These are phyloP conservation scores for Ctenoplectra terminalis DNA, from an alignment of 1,140 invertebrate genomes.

Conservation along the genomic window DNA sequence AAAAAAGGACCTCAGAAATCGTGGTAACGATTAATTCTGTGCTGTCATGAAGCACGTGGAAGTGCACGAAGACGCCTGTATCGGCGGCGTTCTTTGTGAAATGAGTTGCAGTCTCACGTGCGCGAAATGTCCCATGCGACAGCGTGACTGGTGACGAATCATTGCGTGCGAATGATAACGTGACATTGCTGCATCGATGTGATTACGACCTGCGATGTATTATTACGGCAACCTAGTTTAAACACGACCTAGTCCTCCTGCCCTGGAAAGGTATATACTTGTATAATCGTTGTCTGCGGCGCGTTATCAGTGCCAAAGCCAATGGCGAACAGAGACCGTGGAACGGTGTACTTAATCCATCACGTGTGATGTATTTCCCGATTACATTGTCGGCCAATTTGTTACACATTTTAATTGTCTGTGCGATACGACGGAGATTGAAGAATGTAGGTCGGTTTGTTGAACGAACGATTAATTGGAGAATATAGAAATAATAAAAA, in stretches of 20 bases:
- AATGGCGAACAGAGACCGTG: constrained; percentile 36
- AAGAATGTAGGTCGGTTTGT: no score
- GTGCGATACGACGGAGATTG: no score
- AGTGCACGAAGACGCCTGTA: background rate
- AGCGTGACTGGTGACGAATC: constrained; percentile 18
- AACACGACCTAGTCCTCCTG: constrained; percentile 74
- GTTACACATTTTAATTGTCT: constrained; percentile 2
- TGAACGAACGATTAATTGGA: no score
- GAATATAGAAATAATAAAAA: no score
- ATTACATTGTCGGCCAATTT: constrained; percentile 1
- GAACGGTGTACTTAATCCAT: constrained; percentile 43
- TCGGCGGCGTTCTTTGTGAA: constrained; percentile 5
- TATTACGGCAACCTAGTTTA: constrained; percentile 64
- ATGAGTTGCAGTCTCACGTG: constrained; percentile 12
- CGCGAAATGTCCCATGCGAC: constrained; percentile 23
- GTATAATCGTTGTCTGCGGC: constrained; percentile 45
- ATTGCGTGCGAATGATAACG: constrained; percentile 49
- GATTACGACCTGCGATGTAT: constrained; percentile 70
- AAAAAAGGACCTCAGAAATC: no score
- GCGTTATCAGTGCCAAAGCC: constrained; percentile 47
- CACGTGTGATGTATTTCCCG: constrained; percentile 4
- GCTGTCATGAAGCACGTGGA: background rate
- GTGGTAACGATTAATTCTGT: background rate
- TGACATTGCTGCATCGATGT: constrained; percentile 53
- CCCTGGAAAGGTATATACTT: constrained; percentile 66